These are phyloP conservation scores for Malaclemys terrapin DNA, from an alignment of 2,113 vertebrate genomes.

Conservation along the genomic window DNA sequence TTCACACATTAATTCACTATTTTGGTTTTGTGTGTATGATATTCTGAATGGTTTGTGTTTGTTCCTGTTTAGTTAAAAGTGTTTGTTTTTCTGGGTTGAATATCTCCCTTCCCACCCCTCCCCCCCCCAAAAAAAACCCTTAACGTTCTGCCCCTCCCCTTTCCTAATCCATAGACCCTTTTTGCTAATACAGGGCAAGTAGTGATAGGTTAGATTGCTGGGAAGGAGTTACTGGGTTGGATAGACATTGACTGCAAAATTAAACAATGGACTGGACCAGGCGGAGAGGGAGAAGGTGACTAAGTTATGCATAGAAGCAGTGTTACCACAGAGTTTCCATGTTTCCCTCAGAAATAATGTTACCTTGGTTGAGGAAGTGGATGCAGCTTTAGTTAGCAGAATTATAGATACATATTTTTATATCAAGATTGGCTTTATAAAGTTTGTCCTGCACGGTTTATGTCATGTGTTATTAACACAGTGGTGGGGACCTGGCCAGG, in stretches of 20 bases:
- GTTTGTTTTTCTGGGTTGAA: not conserved
- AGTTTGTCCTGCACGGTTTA: not conserved
- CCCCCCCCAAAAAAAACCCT: not conserved
- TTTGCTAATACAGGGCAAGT: not conserved
- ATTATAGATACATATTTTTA: not conserved
- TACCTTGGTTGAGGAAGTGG: not conserved
- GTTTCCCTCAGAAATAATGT: not conserved
- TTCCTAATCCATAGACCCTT: not conserved
- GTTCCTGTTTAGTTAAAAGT: not conserved
- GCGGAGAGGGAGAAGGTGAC: not conserved
- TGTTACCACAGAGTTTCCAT: not conserved
- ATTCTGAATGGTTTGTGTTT: not conserved
- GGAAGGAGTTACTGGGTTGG: not conserved
- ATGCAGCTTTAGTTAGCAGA: not conserved
- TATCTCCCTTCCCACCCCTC: not conserved
- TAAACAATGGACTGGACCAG: fast-evolving
- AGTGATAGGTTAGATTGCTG: not conserved
- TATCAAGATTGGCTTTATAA: not conserved
- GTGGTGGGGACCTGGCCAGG: not conserved
- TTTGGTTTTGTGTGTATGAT: not conserved
- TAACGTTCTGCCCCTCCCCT: not conserved
- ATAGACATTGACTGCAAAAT: not conserved
- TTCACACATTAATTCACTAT: not conserved
- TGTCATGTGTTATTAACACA: not conserved
- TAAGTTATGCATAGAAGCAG: not conserved